phyloP scores from a whole-genome alignment of 2,113 vertebrate species.

The Agapornis roseicollis region DNA sequence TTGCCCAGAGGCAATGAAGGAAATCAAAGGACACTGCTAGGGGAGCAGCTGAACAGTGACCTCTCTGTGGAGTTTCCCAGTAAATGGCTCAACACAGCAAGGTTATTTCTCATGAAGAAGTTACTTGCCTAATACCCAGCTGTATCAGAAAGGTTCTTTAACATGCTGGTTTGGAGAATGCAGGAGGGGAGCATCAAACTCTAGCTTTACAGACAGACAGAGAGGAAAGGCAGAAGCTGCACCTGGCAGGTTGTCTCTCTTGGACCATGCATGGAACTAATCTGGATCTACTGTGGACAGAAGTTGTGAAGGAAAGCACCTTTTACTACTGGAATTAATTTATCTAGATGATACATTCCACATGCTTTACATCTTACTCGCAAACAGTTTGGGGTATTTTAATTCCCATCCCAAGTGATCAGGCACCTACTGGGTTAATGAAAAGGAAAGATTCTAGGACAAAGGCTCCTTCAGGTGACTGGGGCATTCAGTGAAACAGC shows the following conservation, averaged over 20 bases:
- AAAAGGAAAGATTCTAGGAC: background rate
- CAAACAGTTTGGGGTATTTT: background rate
- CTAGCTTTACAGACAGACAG: background rate
- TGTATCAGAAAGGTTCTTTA: background rate
- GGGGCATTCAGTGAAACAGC: background rate
- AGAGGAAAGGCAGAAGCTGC: background rate
- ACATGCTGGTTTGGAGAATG: background rate
- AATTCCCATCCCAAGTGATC: background rate
- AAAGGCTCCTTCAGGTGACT: background rate
- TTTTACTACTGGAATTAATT: background rate
- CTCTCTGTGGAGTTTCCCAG: background rate
- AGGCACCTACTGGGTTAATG: background rate
- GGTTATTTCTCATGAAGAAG: background rate
- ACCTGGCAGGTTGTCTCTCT: background rate
- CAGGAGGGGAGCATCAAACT: background rate
- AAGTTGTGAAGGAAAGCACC: background rate
- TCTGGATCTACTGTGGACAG: background rate
- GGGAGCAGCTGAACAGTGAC: background rate
- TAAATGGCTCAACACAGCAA: background rate
- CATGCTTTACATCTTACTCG: background rate
- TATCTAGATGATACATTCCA: background rate
- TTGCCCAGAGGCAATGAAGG: background rate
- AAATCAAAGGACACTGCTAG: background rate
- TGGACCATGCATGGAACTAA: background rate
- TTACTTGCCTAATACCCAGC: background rate